Base-by-base conservation (phyloP, 1,140 invertebrate species). In the Trichogramma pretiosum region DNA sequence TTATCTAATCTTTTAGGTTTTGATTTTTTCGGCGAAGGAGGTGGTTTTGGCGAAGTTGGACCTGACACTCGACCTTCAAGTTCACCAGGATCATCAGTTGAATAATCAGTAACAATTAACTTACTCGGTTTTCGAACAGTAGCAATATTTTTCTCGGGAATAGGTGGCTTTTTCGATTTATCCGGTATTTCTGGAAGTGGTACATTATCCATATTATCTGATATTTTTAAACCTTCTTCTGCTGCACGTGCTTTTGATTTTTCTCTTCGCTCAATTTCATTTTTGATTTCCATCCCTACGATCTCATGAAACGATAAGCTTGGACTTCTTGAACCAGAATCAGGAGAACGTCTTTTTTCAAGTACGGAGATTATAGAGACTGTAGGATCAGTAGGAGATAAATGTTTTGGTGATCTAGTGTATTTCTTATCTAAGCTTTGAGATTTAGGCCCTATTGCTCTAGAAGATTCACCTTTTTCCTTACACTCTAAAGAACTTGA, bases 161-260 rank as follows among this genome's bases (percentile, higher is more conserved):
- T 38, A 0, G 46, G 38, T 22, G 48, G 44, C 40, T 50, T 55
- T 32, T 24, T 48, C 17, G 49, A 47, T 36, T 39, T 52, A 5
- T 55, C 38, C 1, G 68, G 68, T 42, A 70, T 66, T 48, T 72
- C 66, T 0, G 69, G 67, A 17, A 70, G 45, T 0, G 68, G 68
- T 46, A 71, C 68, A 38, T 69, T 70, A 41, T 72, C 68, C 34
- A 70, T 72, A 23, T 62, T 70, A 32, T 70, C 66, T 46, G 68
- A 66, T 38, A 62, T 65, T 17, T 72, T 67, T 5, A 67, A 46
- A 34, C 57, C 59, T 35, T 70, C 60, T 14, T 70, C 64, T 5
- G 68, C 54, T 9, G 68, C 36, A 11, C 53, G 65, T 45, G 65
- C 65, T 32, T 55, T 60, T 11, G 39, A 39, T 36, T 48, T 61